phyloP scores from a whole-genome alignment of 2,888 invertebrate genomes.

The Eupelmus urozonus region DNA sequence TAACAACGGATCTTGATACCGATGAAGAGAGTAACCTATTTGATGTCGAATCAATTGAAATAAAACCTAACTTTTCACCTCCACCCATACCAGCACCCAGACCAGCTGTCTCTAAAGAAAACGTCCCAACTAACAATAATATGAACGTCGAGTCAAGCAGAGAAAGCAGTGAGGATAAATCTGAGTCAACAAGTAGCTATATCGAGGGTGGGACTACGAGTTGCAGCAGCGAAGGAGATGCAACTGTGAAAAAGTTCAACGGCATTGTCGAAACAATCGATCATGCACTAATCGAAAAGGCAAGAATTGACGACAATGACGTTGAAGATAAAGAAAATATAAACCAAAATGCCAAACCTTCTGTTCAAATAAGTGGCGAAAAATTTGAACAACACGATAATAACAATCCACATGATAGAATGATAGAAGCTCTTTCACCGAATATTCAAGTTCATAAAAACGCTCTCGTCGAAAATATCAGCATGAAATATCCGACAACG shows the following conservation, averaged over 20 bases:
- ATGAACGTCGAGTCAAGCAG: slow-evolving; percentile 17
- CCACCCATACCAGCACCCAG: neutral
- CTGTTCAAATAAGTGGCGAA: neutral
- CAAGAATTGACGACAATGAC: neutral
- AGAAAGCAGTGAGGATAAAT: slow-evolving; percentile 66
- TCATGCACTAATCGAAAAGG: neutral
- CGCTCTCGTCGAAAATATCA: slow-evolving; percentile 47
- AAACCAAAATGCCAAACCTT: neutral
- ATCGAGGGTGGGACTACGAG: slow-evolving; percentile 58
- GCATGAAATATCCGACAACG: slow-evolving; percentile 49
- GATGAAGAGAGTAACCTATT: slow-evolving; percentile 48
- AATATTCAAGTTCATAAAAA: slow-evolving; percentile 48
- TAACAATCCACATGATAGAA: slow-evolving; percentile 32
- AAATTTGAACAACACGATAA: slow-evolving; percentile 26
- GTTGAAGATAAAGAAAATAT: neutral
- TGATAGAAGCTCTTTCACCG: slow-evolving; percentile 47
- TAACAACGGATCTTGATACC: slow-evolving; percentile 37
- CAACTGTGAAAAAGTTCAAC: slow-evolving; percentile 61
- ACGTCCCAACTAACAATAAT: neutral
- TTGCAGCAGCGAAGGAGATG: slow-evolving; percentile 23
- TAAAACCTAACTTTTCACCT: neutral
- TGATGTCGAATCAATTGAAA: slow-evolving; percentile 7
- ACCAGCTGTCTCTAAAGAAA: neutral
- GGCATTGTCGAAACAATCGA: slow-evolving; percentile 59
- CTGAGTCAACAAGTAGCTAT: slow-evolving; percentile 65